Conservation (phyloP, 2,888 invertebrate species). For the Arctia plantaginis region DNA sequence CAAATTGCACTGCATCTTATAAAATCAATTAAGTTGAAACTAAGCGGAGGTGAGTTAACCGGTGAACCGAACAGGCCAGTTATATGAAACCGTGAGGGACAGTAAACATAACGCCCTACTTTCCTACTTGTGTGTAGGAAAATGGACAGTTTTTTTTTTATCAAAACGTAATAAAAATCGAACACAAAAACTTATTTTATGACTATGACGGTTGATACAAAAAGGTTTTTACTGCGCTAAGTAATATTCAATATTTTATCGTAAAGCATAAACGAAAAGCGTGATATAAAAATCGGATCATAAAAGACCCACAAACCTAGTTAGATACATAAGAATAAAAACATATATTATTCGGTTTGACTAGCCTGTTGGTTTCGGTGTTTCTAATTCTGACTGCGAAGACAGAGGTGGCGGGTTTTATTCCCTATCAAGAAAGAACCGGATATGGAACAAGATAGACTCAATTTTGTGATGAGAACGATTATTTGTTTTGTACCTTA, state of each 20-base stretch:
- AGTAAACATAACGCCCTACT: neutral
- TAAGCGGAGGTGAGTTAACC: neutral
- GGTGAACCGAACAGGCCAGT: constrained; percentile 2
- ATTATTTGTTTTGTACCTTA: no score
- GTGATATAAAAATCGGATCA: constrained; percentile 18
- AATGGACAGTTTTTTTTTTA: neutral
- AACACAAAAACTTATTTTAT: neutral
- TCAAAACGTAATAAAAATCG: neutral
- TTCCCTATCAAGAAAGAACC: neutral
- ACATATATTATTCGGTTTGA: constrained; percentile 1
- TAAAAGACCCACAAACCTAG: constrained; percentile 14
- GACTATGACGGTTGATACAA: neutral
- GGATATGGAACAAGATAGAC: neutral
- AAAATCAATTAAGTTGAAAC: neutral
- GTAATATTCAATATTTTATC: constrained; percentile 9
- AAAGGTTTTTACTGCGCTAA: neutral
- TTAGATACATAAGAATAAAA: constrained; percentile 7
- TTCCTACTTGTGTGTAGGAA: neutral
- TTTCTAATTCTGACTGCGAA: neutral
- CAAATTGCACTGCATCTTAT: neutral
- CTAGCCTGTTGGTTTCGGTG: neutral
- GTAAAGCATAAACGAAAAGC: constrained; percentile 13
- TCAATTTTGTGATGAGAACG: neutral
- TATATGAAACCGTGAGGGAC: neutral
- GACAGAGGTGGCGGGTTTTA: neutral